Evolutionary conservation across 2,888 invertebrate species (phyloP), one percentile per base, ranked within the genome.

Genomic region (Timema podura): DNA sequence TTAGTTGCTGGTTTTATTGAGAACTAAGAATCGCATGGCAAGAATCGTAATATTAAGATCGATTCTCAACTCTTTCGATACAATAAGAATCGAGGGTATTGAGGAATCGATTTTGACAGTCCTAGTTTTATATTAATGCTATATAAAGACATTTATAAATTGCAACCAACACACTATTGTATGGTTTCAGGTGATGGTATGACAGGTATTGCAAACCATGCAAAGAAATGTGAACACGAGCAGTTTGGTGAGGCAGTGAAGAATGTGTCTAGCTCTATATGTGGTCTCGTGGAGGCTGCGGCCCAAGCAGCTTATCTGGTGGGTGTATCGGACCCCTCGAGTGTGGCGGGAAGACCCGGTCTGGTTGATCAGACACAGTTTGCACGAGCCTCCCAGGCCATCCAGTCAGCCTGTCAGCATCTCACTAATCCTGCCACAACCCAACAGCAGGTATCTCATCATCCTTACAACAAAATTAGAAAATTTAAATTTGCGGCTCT

Each of bases 231-330:
- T 0, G 92, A 95, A 75, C 90, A 92, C 78, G 91, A 92, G 72
- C 89, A 90, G 76, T 95, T 98, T 83, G 90, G 93, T 10, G 88
- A 89, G 70, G 88, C 93, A 5, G 95, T 97, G 0, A 87, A 88
- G 72, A 88, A 88, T 47, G 96, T 96, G 9, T 94, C 95, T 6
- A 85, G 86, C 68, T 92, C 96, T 0, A 95, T 98, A 69, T 95
- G 95, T 78, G 94, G 93, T 0, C 83, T 98, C 45, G 92, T 96
- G 46, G 97, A 98, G 83, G 92, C 94, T 64, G 91, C 96, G 0
- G 95, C 96, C 0, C 98, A 97, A 82, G 93, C 96, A 0, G 96
- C 97, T 0, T 99, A 98, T 80, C 83, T 98, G 76, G 90, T 98
- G 76, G 98, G 95, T 0, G 92, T 96, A 2, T 93, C 97, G 0